Evolutionary conservation across 2,797 vertebrate species (phyloP), one percentile per base, ranked within the genome.

Genomic region (Phataginus tetradactyla): DNA sequence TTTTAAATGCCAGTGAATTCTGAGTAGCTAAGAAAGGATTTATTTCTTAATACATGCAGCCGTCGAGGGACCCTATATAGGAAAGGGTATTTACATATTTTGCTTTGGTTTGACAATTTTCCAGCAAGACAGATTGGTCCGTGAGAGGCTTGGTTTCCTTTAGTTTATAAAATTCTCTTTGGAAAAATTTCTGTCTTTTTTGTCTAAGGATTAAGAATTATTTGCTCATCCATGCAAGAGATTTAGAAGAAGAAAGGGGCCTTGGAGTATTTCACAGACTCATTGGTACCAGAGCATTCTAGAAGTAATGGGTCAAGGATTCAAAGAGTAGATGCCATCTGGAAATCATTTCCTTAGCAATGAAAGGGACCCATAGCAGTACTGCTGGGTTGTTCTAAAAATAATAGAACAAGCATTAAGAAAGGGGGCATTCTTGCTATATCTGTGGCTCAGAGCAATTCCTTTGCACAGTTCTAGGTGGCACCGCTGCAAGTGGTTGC

Each of bases 81-180:
- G 45, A 83, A 85, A 88, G 32, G 3, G 27, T 91, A 59, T 90
- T 79, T 79, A 72, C 14, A 72, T 75, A 75, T 53, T 80, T 95
- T 51, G 10, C 18, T 63, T 96, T 89, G 64, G 68, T 34, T 83
- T 63, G 91, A 42, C 57, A 57, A 84, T 90, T 95, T 96, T 90
- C 25, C 6, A 94, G 21, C 23, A 84, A 89, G 61, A 91, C 59
- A 79, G 51, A 83, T 79, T 84, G 27, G 53, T 95, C 87, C 91
- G 49, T 80, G 34, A 88, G 77, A 95, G 32, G 29, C 18, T 74
- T 94, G 66, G 14, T 87, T 92, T 83, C 25, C 79, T 92, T 96
- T 57, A 53, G 88, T 81, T 14, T 39, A 3, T 64, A 20, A 88
- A 85, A 29, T 53, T 72, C n/a, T 64, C 88, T 92, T 74, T 45